Conservation (phyloP, 2,888 invertebrate species). For the Acrocyrtus sp. region DNA sequence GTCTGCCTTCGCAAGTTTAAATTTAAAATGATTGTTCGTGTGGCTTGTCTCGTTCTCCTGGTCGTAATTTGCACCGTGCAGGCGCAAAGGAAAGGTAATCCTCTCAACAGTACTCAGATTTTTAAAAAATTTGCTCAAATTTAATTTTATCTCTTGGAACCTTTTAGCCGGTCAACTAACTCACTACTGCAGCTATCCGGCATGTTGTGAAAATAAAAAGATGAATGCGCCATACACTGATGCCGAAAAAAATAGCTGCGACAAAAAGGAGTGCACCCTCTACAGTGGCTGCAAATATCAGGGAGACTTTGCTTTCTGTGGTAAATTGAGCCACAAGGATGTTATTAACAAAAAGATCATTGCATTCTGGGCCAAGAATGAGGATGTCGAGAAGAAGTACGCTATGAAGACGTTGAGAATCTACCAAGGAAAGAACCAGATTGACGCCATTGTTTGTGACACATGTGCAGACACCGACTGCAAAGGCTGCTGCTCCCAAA, state of each 20-base stretch:
- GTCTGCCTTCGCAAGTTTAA: no score
- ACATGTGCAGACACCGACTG: conserved; percentile 30
- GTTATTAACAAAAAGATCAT: conserved; percentile 11
- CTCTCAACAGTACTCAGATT: no score
- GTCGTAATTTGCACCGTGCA: no score
- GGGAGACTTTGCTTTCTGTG: conserved; percentile 12
- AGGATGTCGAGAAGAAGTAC: neutral
- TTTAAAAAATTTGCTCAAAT: no score
- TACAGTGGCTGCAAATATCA: conserved; percentile 2
- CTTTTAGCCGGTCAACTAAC: neutral
- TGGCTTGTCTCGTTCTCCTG: no score
- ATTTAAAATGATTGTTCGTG: no score
- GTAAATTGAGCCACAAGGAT: neutral
- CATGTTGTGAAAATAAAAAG: neutral
- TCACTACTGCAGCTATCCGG: conserved; percentile 3
- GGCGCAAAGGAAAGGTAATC: no score
- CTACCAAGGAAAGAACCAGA: neutral
- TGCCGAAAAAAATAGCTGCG: conserved; percentile 5
- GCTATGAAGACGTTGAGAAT: neutral
- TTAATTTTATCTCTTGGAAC: neutral
- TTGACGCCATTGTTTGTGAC: conserved; percentile 29
- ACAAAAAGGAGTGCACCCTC: conserved; percentile 1
- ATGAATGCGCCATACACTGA: conserved; percentile 14
- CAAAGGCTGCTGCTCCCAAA: conserved; percentile 29
- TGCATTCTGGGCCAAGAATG: neutral